These are phyloP conservation scores for Porites cylindrica DNA, from an alignment of 92 coral and sea anemone species.

Conservation along the genomic window DNA sequence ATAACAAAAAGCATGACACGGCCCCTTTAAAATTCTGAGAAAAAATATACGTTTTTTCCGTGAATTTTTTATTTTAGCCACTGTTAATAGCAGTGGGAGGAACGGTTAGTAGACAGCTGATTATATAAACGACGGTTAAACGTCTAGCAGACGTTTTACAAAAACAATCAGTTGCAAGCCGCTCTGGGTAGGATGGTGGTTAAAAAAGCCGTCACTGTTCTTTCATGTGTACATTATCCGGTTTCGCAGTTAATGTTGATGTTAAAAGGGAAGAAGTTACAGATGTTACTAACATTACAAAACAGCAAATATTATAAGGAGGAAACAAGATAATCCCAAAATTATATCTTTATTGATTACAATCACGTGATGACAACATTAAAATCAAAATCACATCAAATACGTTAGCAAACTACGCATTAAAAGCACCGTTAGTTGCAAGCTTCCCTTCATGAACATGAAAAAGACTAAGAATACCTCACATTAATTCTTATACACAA, in stretches of 20 bases:
- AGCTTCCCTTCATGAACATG: not conserved
- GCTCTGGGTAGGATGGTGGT: not conserved
- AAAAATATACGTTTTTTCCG: too few species aligned
- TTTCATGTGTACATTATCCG: too few species aligned
- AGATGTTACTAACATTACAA: not conserved
- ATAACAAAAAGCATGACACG: too few species aligned
- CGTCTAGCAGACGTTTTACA: not conserved
- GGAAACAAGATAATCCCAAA: slow-evolving; percentile 46
- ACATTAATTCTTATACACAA: too few species aligned
- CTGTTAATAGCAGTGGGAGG: too few species aligned
- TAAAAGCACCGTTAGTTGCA: not conserved
- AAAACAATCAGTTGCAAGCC: not conserved
- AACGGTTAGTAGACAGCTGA: too few species aligned
- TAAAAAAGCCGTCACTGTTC: too few species aligned
- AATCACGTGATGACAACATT: not conserved
- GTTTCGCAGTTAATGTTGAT: not conserved
- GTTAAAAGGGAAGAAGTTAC: not conserved
- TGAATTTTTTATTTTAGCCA: too few species aligned
- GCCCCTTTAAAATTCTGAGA: too few species aligned
- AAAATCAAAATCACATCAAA: not conserved
- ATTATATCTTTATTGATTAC: slow-evolving; percentile 61
- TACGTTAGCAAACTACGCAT: not conserved
- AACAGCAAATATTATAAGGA: slow-evolving; percentile 15
- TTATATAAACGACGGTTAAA: too few species aligned
- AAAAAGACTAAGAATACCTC: not conserved